Conservation (phyloP, 2,888 invertebrate genomes). For the Sphinx pinastri region DNA sequence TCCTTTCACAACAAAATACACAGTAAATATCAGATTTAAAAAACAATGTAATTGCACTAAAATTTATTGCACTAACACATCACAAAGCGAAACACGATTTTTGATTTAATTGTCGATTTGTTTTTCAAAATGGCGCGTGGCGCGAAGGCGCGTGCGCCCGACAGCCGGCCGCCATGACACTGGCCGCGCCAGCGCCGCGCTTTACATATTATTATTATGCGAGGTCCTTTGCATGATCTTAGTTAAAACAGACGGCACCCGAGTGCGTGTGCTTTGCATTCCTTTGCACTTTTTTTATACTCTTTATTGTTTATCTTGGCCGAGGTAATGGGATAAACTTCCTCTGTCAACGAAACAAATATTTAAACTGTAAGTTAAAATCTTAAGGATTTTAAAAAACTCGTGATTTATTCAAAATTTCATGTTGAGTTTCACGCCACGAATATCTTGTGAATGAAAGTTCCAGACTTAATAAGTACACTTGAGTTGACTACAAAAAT, state of each 20-base stretch:
- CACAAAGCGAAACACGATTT: slow-evolving; percentile 24
- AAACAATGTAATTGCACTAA: slow-evolving; percentile 7
- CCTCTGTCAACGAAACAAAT: slow-evolving; percentile 5
- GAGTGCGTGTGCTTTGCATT: slow-evolving; percentile 21
- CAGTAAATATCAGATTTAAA: not conserved
- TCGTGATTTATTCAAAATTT: not conserved
- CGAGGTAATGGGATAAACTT: slow-evolving; percentile 10
- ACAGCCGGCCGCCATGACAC: slow-evolving; percentile 75
- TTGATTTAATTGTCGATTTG: slow-evolving; percentile 12
- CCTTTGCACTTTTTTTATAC: slow-evolving; percentile 13
- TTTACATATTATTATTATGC: slow-evolving; percentile 65
- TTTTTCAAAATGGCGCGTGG: slow-evolving; percentile 49
- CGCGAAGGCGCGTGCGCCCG: slow-evolving; percentile 67
- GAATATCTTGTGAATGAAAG: not conserved
- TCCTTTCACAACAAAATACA: not conserved
- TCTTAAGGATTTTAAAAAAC: not conserved
- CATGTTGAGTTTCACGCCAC: not conserved
- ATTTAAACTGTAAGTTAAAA: not conserved
- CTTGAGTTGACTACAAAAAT: slow-evolving; percentile 1
- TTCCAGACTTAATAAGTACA: slow-evolving; percentile 7
- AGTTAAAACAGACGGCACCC: slow-evolving; percentile 25
- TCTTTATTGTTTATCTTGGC: slow-evolving; percentile 19
- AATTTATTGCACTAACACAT: slow-evolving; percentile 33
- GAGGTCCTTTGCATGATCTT: slow-evolving; percentile 54
- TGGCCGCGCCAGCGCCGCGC: slow-evolving; percentile 47